phyloP scores from a whole-genome alignment of 2,797 vertebrate species.

The Rhynchonycteris naso region DNA sequence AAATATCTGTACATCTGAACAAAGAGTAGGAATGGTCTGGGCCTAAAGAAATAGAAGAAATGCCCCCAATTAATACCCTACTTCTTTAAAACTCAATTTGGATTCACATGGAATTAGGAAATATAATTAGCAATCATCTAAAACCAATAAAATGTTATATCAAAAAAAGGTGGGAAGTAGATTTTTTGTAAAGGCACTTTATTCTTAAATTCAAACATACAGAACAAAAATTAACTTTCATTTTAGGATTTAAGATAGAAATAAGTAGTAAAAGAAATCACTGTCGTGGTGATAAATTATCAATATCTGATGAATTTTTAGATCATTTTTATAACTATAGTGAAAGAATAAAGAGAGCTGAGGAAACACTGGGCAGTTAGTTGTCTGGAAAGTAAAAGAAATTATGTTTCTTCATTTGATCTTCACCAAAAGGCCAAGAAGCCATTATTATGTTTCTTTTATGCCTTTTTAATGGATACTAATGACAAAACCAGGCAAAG shows the following conservation, averaged over 20 bases:
- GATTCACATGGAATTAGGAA: background rate
- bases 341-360: background rate
- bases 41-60: conserved; percentile 60
- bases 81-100: conserved; percentile 34
- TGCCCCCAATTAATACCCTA: background rate
- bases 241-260: conserved; percentile 28
- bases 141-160: conserved; percentile 4
- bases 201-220: background rate
- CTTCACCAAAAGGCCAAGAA: too few relatives aligned
- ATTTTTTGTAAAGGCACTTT: background rate
- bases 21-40: conserved; percentile 32
- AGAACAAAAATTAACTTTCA: conserved; percentile 39
- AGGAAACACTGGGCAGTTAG: background rate
- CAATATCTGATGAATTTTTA: background rate
- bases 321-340: background rate
- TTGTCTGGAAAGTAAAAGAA: conserved; percentile 39
- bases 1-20: conserved; percentile 45
- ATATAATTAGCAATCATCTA: background rate
- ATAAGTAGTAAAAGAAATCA: conserved; percentile 11
- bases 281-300: background rate
- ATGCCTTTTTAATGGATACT: background rate
- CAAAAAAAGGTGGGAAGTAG: background rate
- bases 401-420: background rate
- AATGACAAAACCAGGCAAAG: conserved; percentile 8
- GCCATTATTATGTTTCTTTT: background rate